Conservation (phyloP, 1,140 invertebrate genomes). For the Spodoptera frugiperda region DNA sequence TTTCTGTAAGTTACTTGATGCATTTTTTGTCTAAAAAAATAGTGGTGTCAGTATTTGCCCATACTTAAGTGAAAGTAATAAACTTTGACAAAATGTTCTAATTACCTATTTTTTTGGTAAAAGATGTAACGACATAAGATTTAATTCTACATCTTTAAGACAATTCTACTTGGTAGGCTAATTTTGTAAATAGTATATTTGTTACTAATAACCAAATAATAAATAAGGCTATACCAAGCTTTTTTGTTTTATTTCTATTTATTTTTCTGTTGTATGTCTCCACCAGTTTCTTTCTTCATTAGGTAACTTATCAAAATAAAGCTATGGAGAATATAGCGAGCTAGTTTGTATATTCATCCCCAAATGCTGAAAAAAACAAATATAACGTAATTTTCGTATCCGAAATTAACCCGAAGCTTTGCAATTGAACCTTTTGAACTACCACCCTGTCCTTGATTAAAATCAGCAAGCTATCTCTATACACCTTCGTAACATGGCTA, state of each 20-base stretch:
- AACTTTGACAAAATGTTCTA: constrained; percentile 20
- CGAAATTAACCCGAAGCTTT: too few species aligned
- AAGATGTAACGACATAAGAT: constrained; percentile 34
- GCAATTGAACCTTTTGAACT: too few species aligned
- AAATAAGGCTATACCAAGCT: constrained; percentile 48
- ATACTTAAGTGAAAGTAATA: constrained; percentile 29
- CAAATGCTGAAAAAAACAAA: too few species aligned
- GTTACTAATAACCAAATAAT: constrained; percentile 69
- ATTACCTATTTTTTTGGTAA: constrained; percentile 39
- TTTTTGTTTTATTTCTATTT: constrained; percentile 52
- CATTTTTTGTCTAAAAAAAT: constrained; percentile 21
- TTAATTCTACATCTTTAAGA: constrained; percentile 32
- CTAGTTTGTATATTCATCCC: too few species aligned
- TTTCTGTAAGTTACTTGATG: constrained; percentile 5
- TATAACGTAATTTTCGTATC: too few species aligned
- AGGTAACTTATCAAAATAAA: not conserved
- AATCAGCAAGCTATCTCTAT: too few species aligned
- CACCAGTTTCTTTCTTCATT: too few species aligned
- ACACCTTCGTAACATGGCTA: too few species aligned
- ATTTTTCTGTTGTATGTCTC: not conserved
- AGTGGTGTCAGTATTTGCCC: constrained; percentile 35
- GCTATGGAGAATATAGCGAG: too few species aligned
- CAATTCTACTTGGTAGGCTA: constrained; percentile 54
- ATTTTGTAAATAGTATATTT: constrained; percentile 72
- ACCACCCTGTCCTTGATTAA: too few species aligned